Evolutionary conservation across 2,797 vertebrate species (phyloP).

Genomic region (Sphenodon punctatus): DNA sequence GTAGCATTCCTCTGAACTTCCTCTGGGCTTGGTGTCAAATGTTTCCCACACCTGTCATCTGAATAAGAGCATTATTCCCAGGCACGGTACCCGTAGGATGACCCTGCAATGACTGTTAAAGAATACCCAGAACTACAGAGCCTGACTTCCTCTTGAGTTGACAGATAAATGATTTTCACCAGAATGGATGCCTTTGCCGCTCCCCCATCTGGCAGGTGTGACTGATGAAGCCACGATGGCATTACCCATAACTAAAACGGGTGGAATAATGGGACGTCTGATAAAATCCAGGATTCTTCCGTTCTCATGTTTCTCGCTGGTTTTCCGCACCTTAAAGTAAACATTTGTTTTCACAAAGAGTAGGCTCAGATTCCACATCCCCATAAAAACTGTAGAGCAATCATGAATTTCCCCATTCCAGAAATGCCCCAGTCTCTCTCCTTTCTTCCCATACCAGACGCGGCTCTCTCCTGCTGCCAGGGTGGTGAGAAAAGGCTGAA

Average conservation of each 20-base stretch:
- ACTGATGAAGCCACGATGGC: neutral
- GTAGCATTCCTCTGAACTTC: too few relatives aligned
- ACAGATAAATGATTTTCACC: fast-evolving
- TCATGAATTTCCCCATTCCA: too few relatives aligned
- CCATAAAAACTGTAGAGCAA: too few relatives aligned
- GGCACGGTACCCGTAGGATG: neutral
- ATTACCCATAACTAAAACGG: neutral
- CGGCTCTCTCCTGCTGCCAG: too few relatives aligned
- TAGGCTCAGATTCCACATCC: too few relatives aligned
- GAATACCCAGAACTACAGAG: neutral
- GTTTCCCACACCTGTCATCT: too few relatives aligned
- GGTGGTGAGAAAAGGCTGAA: too few relatives aligned
- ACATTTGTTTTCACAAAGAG: conserved; percentile 17
- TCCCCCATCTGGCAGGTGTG: fast-evolving
- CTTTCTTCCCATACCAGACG: too few relatives aligned
- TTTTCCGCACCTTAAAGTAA: conserved; percentile 14
- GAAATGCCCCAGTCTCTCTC: too few relatives aligned
- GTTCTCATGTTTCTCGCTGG: neutral
- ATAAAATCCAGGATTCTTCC: neutral
- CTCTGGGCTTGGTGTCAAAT: too few relatives aligned
- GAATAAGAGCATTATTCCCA: too few relatives aligned
- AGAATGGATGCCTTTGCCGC: neutral
- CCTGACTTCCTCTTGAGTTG: neutral
- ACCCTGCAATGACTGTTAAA: neutral
- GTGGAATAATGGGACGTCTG: neutral